Conservation (phyloP, 2,888 invertebrate species). For the Morinoia aosen region DNA sequence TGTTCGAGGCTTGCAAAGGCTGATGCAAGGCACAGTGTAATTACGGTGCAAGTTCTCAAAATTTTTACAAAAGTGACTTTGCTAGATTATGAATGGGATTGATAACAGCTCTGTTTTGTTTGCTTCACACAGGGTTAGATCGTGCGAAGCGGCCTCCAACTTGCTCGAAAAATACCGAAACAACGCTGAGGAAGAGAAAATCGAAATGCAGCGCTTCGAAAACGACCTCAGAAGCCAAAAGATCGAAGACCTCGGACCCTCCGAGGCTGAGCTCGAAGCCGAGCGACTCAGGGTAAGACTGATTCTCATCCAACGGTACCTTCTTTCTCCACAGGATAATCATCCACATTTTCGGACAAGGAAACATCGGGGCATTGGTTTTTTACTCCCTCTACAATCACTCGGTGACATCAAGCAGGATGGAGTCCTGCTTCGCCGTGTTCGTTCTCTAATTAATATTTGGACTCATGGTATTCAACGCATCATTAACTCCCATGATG, state of each 20-base stretch:
- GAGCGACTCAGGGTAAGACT: constrained; percentile 76
- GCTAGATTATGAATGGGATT: neutral
- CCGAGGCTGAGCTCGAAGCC: constrained; percentile 74
- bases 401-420: neutral
- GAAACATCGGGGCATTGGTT: neutral
- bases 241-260: constrained; percentile 69
- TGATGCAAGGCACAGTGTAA: neutral
- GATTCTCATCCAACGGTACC: constrained; percentile 73
- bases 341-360: neutral
- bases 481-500: neutral
- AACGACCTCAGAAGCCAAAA: constrained; percentile 79
- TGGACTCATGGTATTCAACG: neutral
- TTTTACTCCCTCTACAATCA: neutral
- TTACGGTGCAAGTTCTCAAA: neutral
- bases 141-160: constrained; percentile 91
- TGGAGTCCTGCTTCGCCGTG: neutral
- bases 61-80: neutral
- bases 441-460: neutral
- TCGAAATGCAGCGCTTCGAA: constrained; percentile 90
- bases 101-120: neutral
- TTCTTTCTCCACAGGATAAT: neutral
- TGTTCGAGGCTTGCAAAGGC: neutral
- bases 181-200: constrained; percentile 87
- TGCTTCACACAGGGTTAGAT: constrained; percentile 79
- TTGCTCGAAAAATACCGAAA: constrained; percentile 91